These are phyloP conservation scores for Dolichopus griseipennis DNA, from an alignment of 2,888 invertebrate species.

Conservation along the genomic window DNA sequence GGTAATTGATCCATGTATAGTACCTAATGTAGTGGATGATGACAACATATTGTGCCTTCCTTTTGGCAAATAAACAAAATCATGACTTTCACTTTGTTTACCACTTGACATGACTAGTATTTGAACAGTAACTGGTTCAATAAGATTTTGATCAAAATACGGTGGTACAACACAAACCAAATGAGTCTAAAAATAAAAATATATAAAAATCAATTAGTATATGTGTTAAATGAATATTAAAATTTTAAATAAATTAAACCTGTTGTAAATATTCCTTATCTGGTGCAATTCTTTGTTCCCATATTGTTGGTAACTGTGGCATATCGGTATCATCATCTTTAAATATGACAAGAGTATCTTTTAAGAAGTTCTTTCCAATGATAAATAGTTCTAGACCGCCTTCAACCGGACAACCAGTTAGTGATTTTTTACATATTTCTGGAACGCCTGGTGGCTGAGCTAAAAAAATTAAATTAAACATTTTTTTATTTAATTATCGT, in stretches of 20 bases:
- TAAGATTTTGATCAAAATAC: slow-evolving; percentile 55
- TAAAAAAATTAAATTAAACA: slow-evolving; percentile 33
- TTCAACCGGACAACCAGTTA: slow-evolving; percentile 66
- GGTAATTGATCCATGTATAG: slow-evolving; percentile 35
- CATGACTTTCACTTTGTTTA: slow-evolving; percentile 76
- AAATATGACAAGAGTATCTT: slow-evolving; percentile 80
- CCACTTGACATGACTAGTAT: slow-evolving; percentile 76
- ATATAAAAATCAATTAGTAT: slow-evolving; percentile 11
- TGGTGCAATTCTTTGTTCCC: slow-evolving; percentile 76
- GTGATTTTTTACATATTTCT: slow-evolving; percentile 82
- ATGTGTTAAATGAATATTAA: background rate
- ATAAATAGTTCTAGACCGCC: slow-evolving; percentile 81
- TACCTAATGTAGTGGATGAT: slow-evolving; percentile 40
- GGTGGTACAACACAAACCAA: slow-evolving; percentile 78
- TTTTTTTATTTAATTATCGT: no score
- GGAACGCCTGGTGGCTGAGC: slow-evolving; percentile 89
- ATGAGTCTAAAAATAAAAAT: slow-evolving; percentile 65
- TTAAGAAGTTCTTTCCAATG: slow-evolving; percentile 84
- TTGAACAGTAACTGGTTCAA: slow-evolving; percentile 64
- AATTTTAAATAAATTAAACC: slow-evolving; percentile 42
- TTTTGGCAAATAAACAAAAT: slow-evolving; percentile 69
- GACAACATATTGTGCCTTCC: slow-evolving; percentile 36
- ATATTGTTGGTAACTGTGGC: slow-evolving; percentile 47
- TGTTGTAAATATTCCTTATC: slow-evolving; percentile 85
- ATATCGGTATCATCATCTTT: slow-evolving; percentile 36